Evolutionary conservation across 1,140 invertebrate species (phyloP), one percentile per base, ranked within the genome.

Genomic region (Grapholita molesta): DNA sequence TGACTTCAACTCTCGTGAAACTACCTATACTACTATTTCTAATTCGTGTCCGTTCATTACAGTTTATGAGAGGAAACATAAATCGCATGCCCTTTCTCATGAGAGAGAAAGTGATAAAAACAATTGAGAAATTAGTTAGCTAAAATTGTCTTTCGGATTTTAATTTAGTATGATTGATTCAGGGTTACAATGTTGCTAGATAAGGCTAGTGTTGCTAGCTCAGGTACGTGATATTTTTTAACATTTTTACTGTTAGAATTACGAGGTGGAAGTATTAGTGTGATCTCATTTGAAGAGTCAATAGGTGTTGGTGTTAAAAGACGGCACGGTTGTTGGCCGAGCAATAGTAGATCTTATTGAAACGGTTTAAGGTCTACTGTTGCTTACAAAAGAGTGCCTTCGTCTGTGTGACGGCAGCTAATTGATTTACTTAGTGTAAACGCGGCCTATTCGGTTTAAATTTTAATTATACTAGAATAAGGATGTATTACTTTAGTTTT

Each of bases 251-350:
- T 18, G 42, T 48, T 48, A 48, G 42, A 21, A 48, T 61, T 28
- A 61, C 55, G 23, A n/a, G 42, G 42, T 48, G 55, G 24, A 28
- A 61, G 55, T 61, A 61, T 61, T 61, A 28, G 25, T 30, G 18
- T 61, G 55, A 61, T 61, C 55, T 61, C 55, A 61, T 61, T 61
- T 61, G 30, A 18, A 61, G 55, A 55, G 53, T 55, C 53, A 25
- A 28, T n/a, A 12, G 8, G 28, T 8, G 24, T 32, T 8, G 23
- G 55, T 24, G 23, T 9, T 23, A 4, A 57, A 25, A 8, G 55
- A 61, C 55, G 24, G 24, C 12, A 28, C 18, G 28, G 28, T 4
- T 30, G 28, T 30, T 30, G 28, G 42, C 35, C 15, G 35, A 38
- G 15, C 35, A 15, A 38, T 15, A 1, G 35, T 38, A n/a, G 21